Conservation (phyloP, 2,113 vertebrate genomes). For the Carollia perspicillata region DNA sequence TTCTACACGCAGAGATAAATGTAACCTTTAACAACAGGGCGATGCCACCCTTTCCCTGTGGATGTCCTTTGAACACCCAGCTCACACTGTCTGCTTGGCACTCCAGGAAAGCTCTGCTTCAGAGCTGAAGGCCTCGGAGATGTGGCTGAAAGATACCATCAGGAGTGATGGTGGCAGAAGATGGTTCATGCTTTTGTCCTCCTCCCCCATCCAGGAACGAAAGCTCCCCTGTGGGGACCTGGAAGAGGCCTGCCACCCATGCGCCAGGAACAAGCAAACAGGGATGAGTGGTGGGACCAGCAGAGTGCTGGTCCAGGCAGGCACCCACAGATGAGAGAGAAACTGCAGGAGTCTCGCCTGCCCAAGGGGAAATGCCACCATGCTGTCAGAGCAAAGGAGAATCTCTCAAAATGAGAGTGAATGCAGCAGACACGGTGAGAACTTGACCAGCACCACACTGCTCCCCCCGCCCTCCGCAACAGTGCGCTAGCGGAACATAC, state of each 20-base stretch:
- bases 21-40: background rate
- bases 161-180: background rate
- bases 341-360: background rate
- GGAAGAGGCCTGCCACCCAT: background rate
- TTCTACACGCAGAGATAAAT: background rate
- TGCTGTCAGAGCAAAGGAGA: background rate
- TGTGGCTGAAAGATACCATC: background rate
- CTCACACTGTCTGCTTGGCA: background rate
- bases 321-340: background rate
- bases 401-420: background rate
- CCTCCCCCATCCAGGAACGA: background rate
- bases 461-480: background rate
- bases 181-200: no score
- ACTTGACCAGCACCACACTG: background rate
- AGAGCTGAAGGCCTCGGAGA: background rate
- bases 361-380: background rate
- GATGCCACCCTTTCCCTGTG: background rate
- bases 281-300: background rate
- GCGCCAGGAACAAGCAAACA: background rate
- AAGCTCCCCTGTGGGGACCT: background rate
- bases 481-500: no score
- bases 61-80: background rate
- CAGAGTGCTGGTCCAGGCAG: background rate
- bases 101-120: background rate
- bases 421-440: background rate